A percentile compares a stretch with the other conserved stretches of the same genome.
Conservation (phyloP, 2,113 vertebrate genomes). For the Alouatta palliata region DNA sequence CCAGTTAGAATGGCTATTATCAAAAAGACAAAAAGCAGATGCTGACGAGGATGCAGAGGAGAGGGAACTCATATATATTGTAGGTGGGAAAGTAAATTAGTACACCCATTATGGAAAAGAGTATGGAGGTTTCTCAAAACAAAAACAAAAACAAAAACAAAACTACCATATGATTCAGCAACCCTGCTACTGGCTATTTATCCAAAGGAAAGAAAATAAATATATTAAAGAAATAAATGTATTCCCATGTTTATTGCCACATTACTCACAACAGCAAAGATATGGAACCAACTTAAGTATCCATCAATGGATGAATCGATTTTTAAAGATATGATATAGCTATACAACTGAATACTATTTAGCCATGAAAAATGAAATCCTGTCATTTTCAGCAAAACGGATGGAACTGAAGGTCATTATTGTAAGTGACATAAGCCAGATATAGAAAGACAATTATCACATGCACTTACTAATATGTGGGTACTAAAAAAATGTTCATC, state of each 20-base stretch:
- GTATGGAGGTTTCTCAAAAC: not conserved
- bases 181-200: not conserved
- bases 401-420: not conserved
- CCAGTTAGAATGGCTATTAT: not conserved
- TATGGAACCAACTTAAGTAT: not conserved
- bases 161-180: not conserved
- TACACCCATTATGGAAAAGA: not conserved
- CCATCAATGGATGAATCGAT: not conserved
- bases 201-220: not conserved
- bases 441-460: not conserved
- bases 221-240: not conserved
- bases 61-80: not conserved
- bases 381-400: not conserved
- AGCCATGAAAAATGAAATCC: not conserved
- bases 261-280: not conserved
- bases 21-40: not conserved
- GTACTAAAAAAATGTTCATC: not conserved
- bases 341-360: not conserved
- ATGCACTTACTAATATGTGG: not conserved
- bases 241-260: not conserved
- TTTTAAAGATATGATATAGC: not conserved
- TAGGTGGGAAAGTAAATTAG: not conserved
- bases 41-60: not conserved
- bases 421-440: not conserved
- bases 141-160: not conserved